A percentile compares a stretch with the other conserved stretches of the same genome.
Evolutionary conservation across 1,140 invertebrate genomes (phyloP).

Genomic region (Coelopa frigida): DNA sequence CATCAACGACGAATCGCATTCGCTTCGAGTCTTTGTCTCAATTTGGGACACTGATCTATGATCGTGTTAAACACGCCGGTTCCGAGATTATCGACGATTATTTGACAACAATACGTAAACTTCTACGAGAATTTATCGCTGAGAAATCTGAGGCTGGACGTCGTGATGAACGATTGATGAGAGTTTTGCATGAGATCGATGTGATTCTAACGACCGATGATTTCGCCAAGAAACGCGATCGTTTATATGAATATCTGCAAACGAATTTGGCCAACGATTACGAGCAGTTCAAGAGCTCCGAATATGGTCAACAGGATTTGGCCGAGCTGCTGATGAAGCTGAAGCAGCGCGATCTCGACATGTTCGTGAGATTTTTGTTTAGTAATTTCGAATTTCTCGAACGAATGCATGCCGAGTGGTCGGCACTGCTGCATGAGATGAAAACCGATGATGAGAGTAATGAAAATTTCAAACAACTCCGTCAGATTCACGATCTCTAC

Average conservation of each 20-base stretch:
- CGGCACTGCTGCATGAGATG: constrained; percentile 20
- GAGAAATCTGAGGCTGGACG: constrained; percentile 13
- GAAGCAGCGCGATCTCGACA: constrained; percentile 28
- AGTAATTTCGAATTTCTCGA: constrained; percentile 40
- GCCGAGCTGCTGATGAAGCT: constrained; percentile 23
- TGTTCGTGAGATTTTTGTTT: constrained; percentile 35
- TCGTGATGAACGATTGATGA: constrained; percentile 4
- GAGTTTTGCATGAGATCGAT: constrained; percentile 20
- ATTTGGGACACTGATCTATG: constrained; percentile 28
- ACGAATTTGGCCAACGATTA: constrained; percentile 18
- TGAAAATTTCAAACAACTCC: constrained; percentile 12
- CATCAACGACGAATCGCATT: constrained; percentile 18
- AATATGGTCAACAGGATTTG: constrained; percentile 18
- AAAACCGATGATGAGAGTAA: constrained; percentile 13
- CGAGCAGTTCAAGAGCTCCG: constrained; percentile 17
- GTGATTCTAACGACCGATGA: constrained; percentile 23
- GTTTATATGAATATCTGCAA: constrained; percentile 28
- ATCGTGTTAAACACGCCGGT: constrained; percentile 24
- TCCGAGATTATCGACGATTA: constrained; percentile 36
- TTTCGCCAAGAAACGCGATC: constrained; percentile 34
- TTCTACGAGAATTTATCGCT: constrained; percentile 30
- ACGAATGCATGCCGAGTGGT: constrained; percentile 28
- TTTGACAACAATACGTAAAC: constrained; percentile 24
- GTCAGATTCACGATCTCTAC: constrained; percentile 31
- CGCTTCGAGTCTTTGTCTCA: no score